Evolutionary conservation across 2,888 invertebrate genomes (phyloP), one percentile per base, ranked within the genome.

Genomic region (Drosophila nigricruria): DNA sequence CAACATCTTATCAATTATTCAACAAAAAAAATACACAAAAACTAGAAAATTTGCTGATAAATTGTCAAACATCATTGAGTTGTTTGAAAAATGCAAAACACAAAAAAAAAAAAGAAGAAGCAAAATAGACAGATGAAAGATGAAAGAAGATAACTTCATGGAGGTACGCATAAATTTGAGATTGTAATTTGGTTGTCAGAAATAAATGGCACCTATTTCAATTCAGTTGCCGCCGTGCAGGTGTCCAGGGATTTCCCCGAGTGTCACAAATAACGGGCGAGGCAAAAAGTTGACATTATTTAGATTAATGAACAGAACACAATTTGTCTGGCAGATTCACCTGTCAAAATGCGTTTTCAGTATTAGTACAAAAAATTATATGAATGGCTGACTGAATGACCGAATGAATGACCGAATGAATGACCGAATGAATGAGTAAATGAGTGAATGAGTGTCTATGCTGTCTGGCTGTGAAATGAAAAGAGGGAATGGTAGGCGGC

Each of bases 201-300:
- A 36, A 34, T 77, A 52, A 68, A 61, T 62, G 66, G 36, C 70
- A 78, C 57, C 74, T 64, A 64, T 77, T 73, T 77, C 49, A 64
- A 77, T 66, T 66, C 59, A 27, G 25, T n/a, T 62, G 34, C 16
- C 10, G 52, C 42, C 32, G 27, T 32, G 25, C 76, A 76, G 77
- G 68, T 72, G 65, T 60, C 59, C 62, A 18, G 76, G 72, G 77
- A 77, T 45, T 77, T 65, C 65, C 77, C 65, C 30, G 34, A 30
- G 27, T 40, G 45, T 16, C 52, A 45, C 34, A 50, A 42, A 23
- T 52, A 65, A 69, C 78, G 62, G 63, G 38, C 30, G 45, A 52
- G 56, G 38, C 67, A 77, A 80, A 77, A 77, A 80, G 73, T 66
- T 81, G 71, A 70, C 71, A 73, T 71, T 76, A 78, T 78, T 68